Conservation (phyloP, 2,797 vertebrate species). For the Xyrichtys novacula region DNA sequence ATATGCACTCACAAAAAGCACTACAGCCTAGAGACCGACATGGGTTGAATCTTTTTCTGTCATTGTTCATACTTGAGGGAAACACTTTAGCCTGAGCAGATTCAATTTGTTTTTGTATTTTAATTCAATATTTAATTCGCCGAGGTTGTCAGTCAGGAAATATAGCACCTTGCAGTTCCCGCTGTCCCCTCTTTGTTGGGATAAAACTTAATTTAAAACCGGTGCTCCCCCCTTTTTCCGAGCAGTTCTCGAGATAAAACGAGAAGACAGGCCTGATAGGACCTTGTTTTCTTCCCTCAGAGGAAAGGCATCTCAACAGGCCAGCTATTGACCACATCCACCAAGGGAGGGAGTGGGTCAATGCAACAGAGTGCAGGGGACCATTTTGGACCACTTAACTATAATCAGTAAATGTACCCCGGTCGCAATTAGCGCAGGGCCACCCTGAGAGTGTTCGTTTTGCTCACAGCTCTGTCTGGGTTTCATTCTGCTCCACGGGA, state of each 20-base stretch:
- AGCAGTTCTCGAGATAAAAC: slow-evolving; percentile 34
- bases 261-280: slow-evolving; percentile 42
- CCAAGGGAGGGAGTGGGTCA: slow-evolving; percentile 76
- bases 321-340: slow-evolving; percentile 76
- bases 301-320: slow-evolving; percentile 78
- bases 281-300: slow-evolving; percentile 68
- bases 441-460: slow-evolving; percentile 74
- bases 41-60: slow-evolving; percentile 15
- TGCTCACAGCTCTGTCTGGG: slow-evolving; percentile 64
- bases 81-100: slow-evolving; percentile 11
- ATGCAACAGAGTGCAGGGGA: slow-evolving; percentile 79
- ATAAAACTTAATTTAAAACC: slow-evolving; percentile 49
- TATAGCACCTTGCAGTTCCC: slow-evolving; percentile 7
- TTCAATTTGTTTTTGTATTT: slow-evolving; percentile 34
- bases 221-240: slow-evolving; percentile 6
- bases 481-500: slow-evolving; percentile 69
- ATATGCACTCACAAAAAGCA: slow-evolving; percentile 23
- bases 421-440: slow-evolving; percentile 78
- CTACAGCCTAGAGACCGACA: not conserved
- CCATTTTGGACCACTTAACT: slow-evolving; percentile 83
- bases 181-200: slow-evolving; percentile 22
- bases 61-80: slow-evolving; percentile 11
- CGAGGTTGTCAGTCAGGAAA: slow-evolving; percentile 5
- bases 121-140: slow-evolving; percentile 21
- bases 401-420: slow-evolving; percentile 83